Base-by-base conservation (phyloP, 2,797 vertebrate species). In the Saxicola maurus region DNA sequence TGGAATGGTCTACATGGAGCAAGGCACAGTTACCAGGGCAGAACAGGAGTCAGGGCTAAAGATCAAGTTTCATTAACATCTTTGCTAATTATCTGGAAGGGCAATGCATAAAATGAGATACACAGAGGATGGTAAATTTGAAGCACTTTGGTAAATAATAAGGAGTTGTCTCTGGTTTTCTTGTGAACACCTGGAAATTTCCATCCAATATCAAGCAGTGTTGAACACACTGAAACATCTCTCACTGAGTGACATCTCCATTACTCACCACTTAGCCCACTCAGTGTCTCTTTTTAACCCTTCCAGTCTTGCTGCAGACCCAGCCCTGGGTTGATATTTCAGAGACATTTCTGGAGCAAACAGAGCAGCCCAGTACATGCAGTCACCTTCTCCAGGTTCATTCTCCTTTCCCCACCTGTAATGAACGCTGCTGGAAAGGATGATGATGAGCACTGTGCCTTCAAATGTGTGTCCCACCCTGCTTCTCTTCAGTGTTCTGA, bases 241-340 rank as follows among this genome's bases (percentile, higher is more conserved):
- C 33, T 65, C 2, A 0, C 21, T 65, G 82, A 89, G 60, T 90
- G 81, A 88, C 80, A 51, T 53, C 64, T 79, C 67, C 83, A 92
- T 87, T 92, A 90, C 62, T 94, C 92, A 92, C 84, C 10, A 4
- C 78, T 74, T 72, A 91, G 78, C 88, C 89, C 82, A 92, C 82
- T 90, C 91, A 80, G 53, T 18, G 45, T 76, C 78, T 86, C 91
- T 84, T 86, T 85, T 91, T 68, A 94, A 88, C 81, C 90, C 78
- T 87, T 66, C 1, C 1, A 49, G 83, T 79, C 60, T 27, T 64
- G 59, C 68, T 56, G 20, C 69, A 76, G 56, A 49, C 43, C 59
- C 59, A 60, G 9, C 46, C 40, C 30, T 42, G 35, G n/a, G 64
- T 1, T 74, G 56, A 20, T 52, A 56, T 17, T 51, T 19, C 30